Evolutionary conservation across 37 sponge, comb jelly and placozoan species (phyloP).

Genomic region (Spongia lamella): DNA sequence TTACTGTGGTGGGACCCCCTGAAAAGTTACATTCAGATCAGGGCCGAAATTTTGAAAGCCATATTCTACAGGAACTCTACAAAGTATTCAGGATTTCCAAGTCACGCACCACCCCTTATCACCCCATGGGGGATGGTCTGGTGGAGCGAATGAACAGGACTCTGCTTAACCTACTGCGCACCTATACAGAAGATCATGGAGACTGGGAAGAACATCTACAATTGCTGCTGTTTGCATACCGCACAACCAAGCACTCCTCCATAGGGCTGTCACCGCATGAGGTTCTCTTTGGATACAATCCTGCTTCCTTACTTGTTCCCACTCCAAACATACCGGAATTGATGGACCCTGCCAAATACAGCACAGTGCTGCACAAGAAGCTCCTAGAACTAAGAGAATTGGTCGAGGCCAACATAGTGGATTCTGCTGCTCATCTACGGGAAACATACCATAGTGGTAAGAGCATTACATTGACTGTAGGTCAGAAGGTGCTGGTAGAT

Average conservation of each 20-base stretch:
- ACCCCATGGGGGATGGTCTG: too few relatives aligned
- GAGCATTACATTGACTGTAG: too few relatives aligned
- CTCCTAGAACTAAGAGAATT: too few relatives aligned
- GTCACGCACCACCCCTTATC: too few relatives aligned
- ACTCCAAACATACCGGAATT: neutral
- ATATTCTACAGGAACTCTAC: neutral
- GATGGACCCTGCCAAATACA: neutral
- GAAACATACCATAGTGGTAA: too few relatives aligned
- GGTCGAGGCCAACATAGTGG: too few relatives aligned
- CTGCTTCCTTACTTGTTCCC: neutral
- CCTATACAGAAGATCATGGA: conserved; percentile 1
- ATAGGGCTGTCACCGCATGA: conserved; percentile 9
- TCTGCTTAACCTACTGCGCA: conserved; percentile 4
- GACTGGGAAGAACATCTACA: conserved; percentile 9
- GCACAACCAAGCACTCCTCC: neutral
- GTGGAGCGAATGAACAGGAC: too few relatives aligned
- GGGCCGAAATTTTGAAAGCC: too few relatives aligned
- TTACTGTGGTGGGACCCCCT: conserved; percentile 9
- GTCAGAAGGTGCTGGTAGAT: too few relatives aligned
- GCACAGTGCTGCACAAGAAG: neutral
- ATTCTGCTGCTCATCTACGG: neutral
- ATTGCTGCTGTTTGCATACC: conserved; percentile 6
- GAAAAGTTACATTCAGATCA: conserved; percentile 1
- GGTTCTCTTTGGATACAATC: conserved; percentile 17
- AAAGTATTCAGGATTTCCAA: neutral